Base-by-base conservation (phyloP, 2,888 invertebrate genomes). In the Agonopterix heracliana region DNA sequence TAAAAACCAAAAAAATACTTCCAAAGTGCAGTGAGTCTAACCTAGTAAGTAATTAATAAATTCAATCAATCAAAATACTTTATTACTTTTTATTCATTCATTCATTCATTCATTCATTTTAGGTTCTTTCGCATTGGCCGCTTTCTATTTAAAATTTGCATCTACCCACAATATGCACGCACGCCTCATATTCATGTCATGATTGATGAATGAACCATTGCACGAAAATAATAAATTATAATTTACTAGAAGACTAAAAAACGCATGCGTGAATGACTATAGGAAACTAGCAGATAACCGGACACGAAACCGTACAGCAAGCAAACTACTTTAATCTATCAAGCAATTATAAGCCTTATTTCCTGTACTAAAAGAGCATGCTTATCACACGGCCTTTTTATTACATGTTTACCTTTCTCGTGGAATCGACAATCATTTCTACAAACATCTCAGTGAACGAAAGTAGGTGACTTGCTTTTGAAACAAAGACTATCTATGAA, bases 371-470 rank as follows among this genome's bases (percentile, higher is more conserved):
- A 48, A 44, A 45, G 36, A 26, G 26, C 26, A 26, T 5, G 26
- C 26, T 26, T 26, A 47, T 47, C 50, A 11, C 38, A 9, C 41
- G 51, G 49, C 42, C 47, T 52, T 54, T 58, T 54, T 45, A 52
- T 45, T 10, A 34, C 44, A 54, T 69, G 66, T 76, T 76, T 73
- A 70, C 71, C 68, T 74, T 79, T 81, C 77, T 64, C 75, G 71
- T 53, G 59, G 61, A 59, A 63, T 57, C 70, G 79, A 67, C 68
- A 78, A 81, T 78, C 71, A 74, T 75, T 74, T 72, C 66, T 63
- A 66, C 74, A 81, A 78, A 76, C 70, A 78, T 63, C 54, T 60
- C 57, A 59, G 51, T 50, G 49, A 57, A 63, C 55, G 73, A 75
- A 75, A 77, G 74, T 75, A 70, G 81, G 78, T 74, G 66, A 75